Evolutionary conservation across 2,888 invertebrate genomes (phyloP), one percentile per base, ranked within the genome.

Genomic region (Cotesia congregata): DNA sequence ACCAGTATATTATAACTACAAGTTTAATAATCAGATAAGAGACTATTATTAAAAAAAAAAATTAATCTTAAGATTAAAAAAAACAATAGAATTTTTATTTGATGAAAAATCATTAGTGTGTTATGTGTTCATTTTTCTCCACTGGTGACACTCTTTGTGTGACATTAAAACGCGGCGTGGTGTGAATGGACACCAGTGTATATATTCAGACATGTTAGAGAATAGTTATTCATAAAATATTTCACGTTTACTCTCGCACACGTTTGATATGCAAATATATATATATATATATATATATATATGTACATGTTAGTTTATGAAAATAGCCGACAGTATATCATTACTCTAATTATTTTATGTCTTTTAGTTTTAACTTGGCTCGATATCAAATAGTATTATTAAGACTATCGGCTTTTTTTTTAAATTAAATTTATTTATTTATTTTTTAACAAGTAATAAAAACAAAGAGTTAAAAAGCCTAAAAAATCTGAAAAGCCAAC

Each of bases 211-310:
- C 62, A 38, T 60, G 12, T 67, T 62, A 76, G 77, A 81, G 80
- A 80, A 77, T 78, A 73, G 71, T 72, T 76, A 77, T 79, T 76
- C 79, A 81, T 81, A 78, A 81, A 81, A 74, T 70, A 73, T 76
- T 76, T 76, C 72, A 74, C 77, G 70, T 67, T 75, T 61, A 70
- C 76, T 74, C 67, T 74, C 65, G 20, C 67, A 62, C 70, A 70
- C 78, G 80, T 82, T 82, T 82, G 77, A 82, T 81, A 82, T 82
- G 82, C 80, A 82, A 82, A 82, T 82, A 67, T 40, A 67, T 6
- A 38, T 67, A 71, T 40, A 17, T 50, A 6, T 38, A 69, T 17
- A 40, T 38, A 59, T 65, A 68, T 39, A 62, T 20, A 68, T 59
- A n/a, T 30, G 38, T 30, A 30, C 30, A 65, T 65, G 38, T 38